Evolutionary conservation across 2,888 invertebrate species (phyloP), one percentile per base, ranked within the genome.

Genomic region (Brachypterus glaber): DNA sequence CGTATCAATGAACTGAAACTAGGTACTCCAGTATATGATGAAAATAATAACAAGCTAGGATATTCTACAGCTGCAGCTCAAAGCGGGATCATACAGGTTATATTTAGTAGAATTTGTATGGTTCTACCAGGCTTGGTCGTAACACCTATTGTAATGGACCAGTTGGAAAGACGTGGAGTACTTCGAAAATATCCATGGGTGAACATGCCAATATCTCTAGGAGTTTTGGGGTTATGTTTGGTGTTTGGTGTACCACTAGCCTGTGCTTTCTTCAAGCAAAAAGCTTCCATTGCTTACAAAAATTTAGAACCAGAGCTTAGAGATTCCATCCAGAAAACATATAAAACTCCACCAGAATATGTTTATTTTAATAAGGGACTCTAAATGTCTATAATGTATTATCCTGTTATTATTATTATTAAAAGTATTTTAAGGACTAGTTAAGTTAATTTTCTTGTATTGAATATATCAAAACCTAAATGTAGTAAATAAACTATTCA

Each of bases 261-360:
- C 54, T 98, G 97, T 67, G 98, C 97, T 7, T 70, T 96, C 43
- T 98, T 97, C 65, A 86, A 89, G 30, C 97, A 98, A 64, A 78
- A 77, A 45, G 85, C 89, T 32, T 73, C 79, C 18, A 73, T 86
- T 38, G 60, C 75, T 12, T 79, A 82, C 14, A 58, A 64, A 30
- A 67, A 67, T 11, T 68, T 97, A 33, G 97, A 97, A 59, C 60
- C 74, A 0, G 79, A 84, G 9, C 68, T 93, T 13, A 49, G 50
- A 47, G 76, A 77, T 34, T 63, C 69, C 39, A 69, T 83, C 30
- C 38, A 48, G 35, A 51, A 56, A 26, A 64, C 69, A 44, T 47
- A 44, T 14, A 72, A 74, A 51, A 70, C 48, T 71, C 75, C 8
- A 69, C 79, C 5, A 66, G 68, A 8, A 62, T 72, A 31, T 80